Conservation (phyloP, 1,140 invertebrate genomes). For the Zeugodacus cucurbitae region DNA sequence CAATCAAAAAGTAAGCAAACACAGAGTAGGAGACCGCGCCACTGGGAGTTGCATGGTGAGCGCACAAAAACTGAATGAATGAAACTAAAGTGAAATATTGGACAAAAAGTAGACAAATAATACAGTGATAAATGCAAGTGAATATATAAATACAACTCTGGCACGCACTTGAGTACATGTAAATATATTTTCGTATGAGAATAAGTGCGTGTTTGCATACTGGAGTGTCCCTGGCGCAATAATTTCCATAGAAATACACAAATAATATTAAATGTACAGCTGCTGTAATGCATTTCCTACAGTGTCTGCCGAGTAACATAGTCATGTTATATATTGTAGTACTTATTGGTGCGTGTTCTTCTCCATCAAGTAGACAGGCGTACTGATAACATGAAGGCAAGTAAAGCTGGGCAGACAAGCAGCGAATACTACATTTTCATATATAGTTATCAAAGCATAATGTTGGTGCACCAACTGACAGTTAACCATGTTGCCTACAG, state of each 20-base stretch:
- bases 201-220: no score
- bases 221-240: no score
- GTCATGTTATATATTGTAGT: neutral
- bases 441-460: neutral
- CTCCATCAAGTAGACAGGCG: neutral
- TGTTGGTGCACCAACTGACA: neutral
- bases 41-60: neutral
- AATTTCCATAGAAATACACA: no score
- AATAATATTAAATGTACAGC: no score
- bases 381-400: neutral
- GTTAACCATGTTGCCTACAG: neutral
- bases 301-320: neutral
- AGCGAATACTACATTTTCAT: neutral
- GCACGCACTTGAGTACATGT: neutral
- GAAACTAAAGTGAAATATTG: neutral
- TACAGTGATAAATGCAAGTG: neutral
- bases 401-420: neutral
- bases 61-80: neutral
- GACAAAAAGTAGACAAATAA: neutral
- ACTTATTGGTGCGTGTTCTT: neutral
- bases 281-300: no score
- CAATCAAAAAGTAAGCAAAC: neutral
- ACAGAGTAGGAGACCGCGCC: neutral
- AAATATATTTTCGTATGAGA: no score
- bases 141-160: neutral